Conservation (phyloP, 2,113 vertebrate species). For the Tragelaphus buxtoni region DNA sequence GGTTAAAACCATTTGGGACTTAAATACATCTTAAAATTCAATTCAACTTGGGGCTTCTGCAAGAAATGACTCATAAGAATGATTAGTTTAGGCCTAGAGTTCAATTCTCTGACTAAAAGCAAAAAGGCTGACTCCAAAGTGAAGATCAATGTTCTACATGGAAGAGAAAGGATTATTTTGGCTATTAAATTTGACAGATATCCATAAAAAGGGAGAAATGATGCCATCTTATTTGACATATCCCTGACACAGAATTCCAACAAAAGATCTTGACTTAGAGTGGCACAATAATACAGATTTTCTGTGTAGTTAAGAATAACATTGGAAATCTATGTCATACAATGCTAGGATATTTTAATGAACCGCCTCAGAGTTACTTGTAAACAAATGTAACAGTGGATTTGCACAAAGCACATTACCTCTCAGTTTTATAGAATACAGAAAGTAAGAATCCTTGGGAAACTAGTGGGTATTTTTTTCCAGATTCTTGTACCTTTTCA, state of each 20-base stretch:
- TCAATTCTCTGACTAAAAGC: conserved; percentile 3
- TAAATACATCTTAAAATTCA: not conserved
- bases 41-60: not conserved
- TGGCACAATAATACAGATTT: not conserved
- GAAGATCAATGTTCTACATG: not conserved
- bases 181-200: not conserved
- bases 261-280: not conserved
- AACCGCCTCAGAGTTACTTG: not conserved
- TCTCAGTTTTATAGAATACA: not conserved
- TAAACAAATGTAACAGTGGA: not conserved
- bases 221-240: not conserved
- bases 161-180: not conserved
- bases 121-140: not conserved
- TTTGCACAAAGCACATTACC: not conserved
- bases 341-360: not conserved
- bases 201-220: not conserved
- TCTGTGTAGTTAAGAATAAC: not conserved
- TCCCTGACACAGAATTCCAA: not conserved
- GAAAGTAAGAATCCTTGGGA: not conserved
- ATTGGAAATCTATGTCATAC: not conserved
- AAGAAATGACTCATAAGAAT: not conserved
- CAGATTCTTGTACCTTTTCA: not conserved
- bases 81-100: not conserved
- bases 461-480: not conserved
- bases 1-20: not conserved